Conservation (phyloP, 2,113 vertebrate genomes). For the Pomatostomus ruficeps region DNA sequence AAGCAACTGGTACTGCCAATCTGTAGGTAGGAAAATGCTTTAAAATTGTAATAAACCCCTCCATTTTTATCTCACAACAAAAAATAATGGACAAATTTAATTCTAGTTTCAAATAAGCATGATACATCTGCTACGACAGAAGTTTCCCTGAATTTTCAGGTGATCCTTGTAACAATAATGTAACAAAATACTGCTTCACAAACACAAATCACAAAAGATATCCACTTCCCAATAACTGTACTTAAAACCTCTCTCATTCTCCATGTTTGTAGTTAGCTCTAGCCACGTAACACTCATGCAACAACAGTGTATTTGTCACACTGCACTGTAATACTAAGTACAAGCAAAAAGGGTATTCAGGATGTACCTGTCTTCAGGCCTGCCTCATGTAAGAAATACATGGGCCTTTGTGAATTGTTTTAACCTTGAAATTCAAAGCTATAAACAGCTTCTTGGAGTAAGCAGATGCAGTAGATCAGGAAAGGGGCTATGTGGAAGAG, state of each 20-base stretch:
- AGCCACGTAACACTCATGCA: not conserved
- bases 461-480: not conserved
- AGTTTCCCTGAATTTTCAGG: not conserved
- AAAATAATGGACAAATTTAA: not conserved
- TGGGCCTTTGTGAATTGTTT: not conserved
- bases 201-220: not conserved
- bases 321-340: not conserved
- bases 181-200: not conserved
- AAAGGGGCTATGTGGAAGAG: not conserved
- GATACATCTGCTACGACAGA: not conserved
- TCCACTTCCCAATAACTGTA: not conserved
- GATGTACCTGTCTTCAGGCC: not conserved
- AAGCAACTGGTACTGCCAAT: not conserved
- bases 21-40: not conserved
- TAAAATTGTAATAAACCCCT: not conserved
- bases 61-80: not conserved
- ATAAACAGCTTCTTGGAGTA: not conserved
- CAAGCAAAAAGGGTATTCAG: not conserved
- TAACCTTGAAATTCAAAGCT: not conserved
- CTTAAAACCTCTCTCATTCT: not conserved
- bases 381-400: not conserved
- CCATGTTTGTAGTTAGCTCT: not conserved
- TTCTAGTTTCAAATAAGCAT: not conserved
- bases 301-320: not conserved
- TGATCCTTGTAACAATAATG: not conserved